A percentile compares a stretch with the other conserved stretches of the same genome.
Conservation (phyloP, 2,113 vertebrate genomes). For the Mus pahari region DNA sequence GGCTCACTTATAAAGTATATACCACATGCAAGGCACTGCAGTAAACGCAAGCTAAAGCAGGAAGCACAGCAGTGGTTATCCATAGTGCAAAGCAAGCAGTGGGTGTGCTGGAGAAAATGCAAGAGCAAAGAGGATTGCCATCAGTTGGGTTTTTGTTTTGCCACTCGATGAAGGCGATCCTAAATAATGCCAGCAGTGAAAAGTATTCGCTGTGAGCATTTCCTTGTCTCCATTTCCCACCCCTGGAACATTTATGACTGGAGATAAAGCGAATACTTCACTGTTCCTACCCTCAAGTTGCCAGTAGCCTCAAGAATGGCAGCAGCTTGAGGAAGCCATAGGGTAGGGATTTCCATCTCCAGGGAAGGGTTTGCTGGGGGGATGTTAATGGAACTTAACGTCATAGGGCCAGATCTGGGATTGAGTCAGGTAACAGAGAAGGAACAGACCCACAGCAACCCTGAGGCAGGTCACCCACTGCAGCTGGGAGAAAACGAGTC, state of each 20-base stretch:
- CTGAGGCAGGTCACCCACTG: rapidly evolving
- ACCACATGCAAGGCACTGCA: not conserved
- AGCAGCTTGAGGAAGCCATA: not conserved
- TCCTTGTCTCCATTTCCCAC: not conserved
- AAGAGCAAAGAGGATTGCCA: not conserved
- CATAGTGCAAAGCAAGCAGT: not conserved
- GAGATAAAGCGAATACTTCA: not conserved
- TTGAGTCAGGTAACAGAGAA: not conserved
- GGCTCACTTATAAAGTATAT: not conserved
- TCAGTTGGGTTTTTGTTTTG: not conserved
- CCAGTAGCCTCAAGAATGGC: not conserved
- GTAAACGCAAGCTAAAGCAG: not conserved
- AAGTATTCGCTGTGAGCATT: not conserved
- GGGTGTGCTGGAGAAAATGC: not conserved
- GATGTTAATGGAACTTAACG: not conserved
- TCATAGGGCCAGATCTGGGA: not conserved
- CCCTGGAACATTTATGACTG: not conserved
- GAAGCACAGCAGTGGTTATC: too few relatives aligned
- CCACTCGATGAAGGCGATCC: not conserved
- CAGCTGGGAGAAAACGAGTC: not conserved
- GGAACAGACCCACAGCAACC: not conserved
- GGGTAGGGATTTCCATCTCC: not conserved
- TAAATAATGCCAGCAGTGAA: not conserved
- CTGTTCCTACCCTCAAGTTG: not conserved
- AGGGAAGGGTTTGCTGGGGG: not conserved